Percentiles rank a stretch among this genome's conserved stretches.
phyloP scores from a whole-genome alignment of 1,140 invertebrate species.

The Dendrolimus punctatus region DNA sequence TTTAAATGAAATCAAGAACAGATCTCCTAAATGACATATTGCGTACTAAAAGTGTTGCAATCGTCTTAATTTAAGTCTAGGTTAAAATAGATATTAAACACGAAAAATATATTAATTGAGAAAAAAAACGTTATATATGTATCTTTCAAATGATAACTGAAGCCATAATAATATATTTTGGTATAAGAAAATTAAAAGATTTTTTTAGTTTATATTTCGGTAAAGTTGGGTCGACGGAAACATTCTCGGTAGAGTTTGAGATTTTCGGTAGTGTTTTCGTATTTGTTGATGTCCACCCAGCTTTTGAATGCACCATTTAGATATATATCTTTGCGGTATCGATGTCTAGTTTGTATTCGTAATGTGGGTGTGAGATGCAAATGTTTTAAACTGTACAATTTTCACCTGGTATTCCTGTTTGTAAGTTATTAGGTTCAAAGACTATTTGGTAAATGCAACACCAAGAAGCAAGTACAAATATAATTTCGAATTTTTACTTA shows the following conservation, averaged over 20 bases:
- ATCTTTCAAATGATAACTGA: slow-evolving; percentile 63
- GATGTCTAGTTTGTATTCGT: slow-evolving; percentile 21
- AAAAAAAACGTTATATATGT: slow-evolving; percentile 45
- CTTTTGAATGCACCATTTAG: slow-evolving; percentile 30
- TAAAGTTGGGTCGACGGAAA: slow-evolving; percentile 39
- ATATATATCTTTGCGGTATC: slow-evolving; percentile 28
- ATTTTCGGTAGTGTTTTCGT: slow-evolving; percentile 15
- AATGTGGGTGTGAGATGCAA: background rate
- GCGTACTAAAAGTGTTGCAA: slow-evolving; percentile 66
- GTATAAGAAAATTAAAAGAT: slow-evolving; percentile 57
- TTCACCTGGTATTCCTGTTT: too few species aligned
- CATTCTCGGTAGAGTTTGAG: slow-evolving; percentile 15
- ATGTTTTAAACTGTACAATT: too few species aligned
- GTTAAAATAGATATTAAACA: slow-evolving; percentile 51
- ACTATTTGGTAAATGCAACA: too few species aligned
- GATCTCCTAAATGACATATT: slow-evolving; percentile 63
- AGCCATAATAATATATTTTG: slow-evolving; percentile 72
- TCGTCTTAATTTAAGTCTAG: slow-evolving; percentile 59
- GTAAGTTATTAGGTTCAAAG: too few species aligned
- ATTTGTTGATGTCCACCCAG: slow-evolving; percentile 38
- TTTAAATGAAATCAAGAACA: slow-evolving; percentile 10
- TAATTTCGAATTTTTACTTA: too few species aligned
- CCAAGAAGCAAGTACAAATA: too few species aligned
- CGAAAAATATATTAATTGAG: slow-evolving; percentile 53
- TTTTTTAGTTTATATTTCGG: slow-evolving; percentile 40